Evolutionary conservation across 2,888 invertebrate species (phyloP).

Genomic region (Drosophila paranaensis): DNA sequence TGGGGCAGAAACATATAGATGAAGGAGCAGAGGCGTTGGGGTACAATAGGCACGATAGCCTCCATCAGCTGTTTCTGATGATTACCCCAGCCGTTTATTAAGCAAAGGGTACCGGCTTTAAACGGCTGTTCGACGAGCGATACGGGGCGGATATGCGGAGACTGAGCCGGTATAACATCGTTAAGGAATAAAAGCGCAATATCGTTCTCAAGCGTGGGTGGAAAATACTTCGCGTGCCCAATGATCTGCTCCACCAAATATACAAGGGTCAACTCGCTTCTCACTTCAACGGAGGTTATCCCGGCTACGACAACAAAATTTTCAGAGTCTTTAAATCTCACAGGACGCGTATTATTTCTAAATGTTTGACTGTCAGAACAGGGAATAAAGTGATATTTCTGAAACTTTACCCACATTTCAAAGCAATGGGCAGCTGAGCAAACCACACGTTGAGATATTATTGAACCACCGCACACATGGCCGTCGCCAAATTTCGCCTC

Average conservation of each 20-base stretch:
- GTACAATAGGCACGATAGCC: constrained; percentile 48
- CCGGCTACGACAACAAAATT: constrained; percentile 56
- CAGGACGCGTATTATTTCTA: constrained; percentile 34
- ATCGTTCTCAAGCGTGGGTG: constrained; percentile 49
- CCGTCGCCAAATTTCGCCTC: constrained; percentile 41
- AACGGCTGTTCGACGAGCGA: neutral
- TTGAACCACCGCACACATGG: constrained; percentile 58
- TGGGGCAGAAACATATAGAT: constrained; percentile 48
- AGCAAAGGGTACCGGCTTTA: constrained; percentile 36
- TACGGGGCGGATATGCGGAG: constrained; percentile 18
- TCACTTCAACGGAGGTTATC: neutral
- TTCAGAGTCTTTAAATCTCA: constrained; percentile 16
- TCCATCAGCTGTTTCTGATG: constrained; percentile 14
- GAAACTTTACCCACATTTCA: constrained; percentile 39
- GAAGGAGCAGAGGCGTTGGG: constrained; percentile 30
- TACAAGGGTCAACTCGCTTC: constrained; percentile 15
- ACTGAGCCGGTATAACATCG: constrained; percentile 22
- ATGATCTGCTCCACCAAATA: constrained; percentile 46
- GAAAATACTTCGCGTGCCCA: constrained; percentile 27
- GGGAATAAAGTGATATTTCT: no score
- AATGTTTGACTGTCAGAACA: neutral
- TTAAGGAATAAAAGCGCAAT: constrained; percentile 63
- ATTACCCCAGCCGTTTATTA: constrained; percentile 60
- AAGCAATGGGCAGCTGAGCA: constrained; percentile 64
- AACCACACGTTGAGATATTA: constrained; percentile 56